Conservation (phyloP, 2,888 invertebrate genomes). For the Heliothis peltigera region DNA sequence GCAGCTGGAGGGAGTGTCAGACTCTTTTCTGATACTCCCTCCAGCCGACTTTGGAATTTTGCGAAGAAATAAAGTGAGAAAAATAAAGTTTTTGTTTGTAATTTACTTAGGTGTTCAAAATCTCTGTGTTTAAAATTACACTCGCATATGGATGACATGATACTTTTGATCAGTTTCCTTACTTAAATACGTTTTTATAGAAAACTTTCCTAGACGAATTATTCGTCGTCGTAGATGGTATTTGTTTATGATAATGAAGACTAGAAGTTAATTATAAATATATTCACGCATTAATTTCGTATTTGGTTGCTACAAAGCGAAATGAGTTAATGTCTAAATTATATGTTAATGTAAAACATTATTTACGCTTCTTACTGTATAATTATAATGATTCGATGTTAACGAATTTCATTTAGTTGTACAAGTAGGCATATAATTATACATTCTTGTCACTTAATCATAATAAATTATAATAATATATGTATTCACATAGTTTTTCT, state of each 20-base stretch:
- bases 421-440: background rate
- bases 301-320: background rate
- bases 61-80: no score
- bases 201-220: background rate
- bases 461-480: background rate
- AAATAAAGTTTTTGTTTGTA: no score
- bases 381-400: background rate
- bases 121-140: no score
- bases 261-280: background rate
- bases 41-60: no score
- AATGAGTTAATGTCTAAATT: slow-evolving; percentile 3
- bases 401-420: background rate
- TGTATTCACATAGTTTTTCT: no score
- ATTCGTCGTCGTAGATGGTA: no score
- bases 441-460: background rate
- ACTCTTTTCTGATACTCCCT: no score
- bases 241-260: background rate
- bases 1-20: no score
- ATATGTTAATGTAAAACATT: slow-evolving; percentile 6
- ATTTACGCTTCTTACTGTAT: background rate
- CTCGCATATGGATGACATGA: no score
- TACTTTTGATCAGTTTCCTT: no score
- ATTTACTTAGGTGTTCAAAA: no score
- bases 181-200: background rate
- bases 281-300: background rate